These are phyloP conservation scores for Strigamia crassipes DNA, from an alignment of 2,888 invertebrate genomes.

Conservation along the genomic window DNA sequence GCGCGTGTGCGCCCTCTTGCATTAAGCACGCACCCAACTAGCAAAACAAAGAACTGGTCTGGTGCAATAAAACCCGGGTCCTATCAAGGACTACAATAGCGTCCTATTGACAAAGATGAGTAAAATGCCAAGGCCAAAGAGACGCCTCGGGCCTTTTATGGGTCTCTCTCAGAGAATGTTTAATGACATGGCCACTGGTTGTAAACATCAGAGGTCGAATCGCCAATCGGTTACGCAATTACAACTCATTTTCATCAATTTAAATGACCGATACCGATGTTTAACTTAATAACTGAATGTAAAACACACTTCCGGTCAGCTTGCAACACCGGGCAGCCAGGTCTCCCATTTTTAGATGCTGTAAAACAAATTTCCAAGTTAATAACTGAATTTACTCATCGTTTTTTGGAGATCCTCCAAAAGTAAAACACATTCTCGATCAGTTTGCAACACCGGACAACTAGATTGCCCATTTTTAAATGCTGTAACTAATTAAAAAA, in stretches of 20 bases:
- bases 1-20: conserved; percentile 36
- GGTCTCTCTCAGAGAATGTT: neutral
- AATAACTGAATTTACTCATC: too few species aligned
- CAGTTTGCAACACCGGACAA: too few species aligned
- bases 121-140: conserved; percentile 25
- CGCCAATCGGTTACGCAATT: neutral
- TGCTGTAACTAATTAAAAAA: too few species aligned
- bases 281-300: too few species aligned
- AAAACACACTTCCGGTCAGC: too few species aligned
- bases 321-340: too few species aligned
- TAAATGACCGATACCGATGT: too few species aligned
- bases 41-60: neutral
- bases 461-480: too few species aligned
- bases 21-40: conserved; percentile 35
- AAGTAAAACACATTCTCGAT: too few species aligned
- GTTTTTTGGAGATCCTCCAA: too few species aligned
- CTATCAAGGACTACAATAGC: conserved; percentile 1
- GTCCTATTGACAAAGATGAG: conserved; percentile 30
- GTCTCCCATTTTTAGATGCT: too few species aligned
- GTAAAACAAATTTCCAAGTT: too few species aligned
- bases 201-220: conserved; percentile 6
- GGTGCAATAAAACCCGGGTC: neutral
- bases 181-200: conserved; percentile 32
- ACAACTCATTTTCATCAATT: neutral
- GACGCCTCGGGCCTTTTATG: neutral